These are phyloP conservation scores for Gila orcuttii DNA, from an alignment of 2,113 vertebrate species.

Conservation along the genomic window DNA sequence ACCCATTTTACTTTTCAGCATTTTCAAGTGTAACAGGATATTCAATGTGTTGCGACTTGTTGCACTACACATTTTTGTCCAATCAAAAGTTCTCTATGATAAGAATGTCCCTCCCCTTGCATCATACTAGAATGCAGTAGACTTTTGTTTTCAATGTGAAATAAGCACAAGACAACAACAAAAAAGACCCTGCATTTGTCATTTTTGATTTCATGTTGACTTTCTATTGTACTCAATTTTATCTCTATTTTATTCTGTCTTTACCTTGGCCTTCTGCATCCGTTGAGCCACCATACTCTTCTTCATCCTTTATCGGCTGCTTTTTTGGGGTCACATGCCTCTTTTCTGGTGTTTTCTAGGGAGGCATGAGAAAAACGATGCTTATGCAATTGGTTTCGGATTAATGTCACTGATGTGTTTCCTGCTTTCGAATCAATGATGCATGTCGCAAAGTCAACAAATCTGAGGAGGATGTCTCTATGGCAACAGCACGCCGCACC, in stretches of 20 bases:
- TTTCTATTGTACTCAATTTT: too few relatives aligned
- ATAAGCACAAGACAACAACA: background rate
- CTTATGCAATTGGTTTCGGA: background rate
- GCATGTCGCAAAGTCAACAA: background rate
- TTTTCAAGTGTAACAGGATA: too few relatives aligned
- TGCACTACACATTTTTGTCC: background rate
- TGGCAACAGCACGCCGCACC: background rate
- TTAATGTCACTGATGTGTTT: background rate
- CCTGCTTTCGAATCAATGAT: background rate
- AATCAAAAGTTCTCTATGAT: background rate
- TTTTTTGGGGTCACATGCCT: conserved; percentile 62
- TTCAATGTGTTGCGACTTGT: too few relatives aligned
- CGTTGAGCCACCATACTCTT: conserved; percentile 70
- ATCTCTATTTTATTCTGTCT: background rate
- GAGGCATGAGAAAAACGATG: background rate
- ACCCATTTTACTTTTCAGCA: too few relatives aligned
- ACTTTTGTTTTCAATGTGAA: background rate
- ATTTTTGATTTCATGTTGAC: too few relatives aligned
- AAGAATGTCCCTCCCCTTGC: background rate
- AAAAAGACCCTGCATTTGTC: background rate
- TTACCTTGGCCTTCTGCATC: conserved; percentile 64
- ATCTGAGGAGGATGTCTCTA: conserved; percentile 6
- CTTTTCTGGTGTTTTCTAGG: conserved; percentile 61
- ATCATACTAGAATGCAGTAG: background rate
- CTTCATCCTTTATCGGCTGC: conserved; percentile 45